Conservation (phyloP, 1,140 invertebrate species). For the Drosophila erecta region DNA sequence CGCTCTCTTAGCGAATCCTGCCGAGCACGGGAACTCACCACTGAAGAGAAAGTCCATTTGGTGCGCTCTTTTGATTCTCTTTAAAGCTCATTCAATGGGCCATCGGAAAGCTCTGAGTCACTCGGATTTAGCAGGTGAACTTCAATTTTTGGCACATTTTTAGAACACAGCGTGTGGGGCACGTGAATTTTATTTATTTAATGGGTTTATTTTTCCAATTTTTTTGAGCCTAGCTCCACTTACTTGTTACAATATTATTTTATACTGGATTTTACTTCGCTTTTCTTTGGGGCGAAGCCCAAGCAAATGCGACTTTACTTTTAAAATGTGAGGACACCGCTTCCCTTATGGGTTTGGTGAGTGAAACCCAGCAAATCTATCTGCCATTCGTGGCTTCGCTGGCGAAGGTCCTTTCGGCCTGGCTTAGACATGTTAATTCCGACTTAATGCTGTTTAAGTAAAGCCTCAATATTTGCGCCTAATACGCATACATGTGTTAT, state of each 20-base stretch:
- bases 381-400: background rate
- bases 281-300: background rate
- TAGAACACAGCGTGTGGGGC: slow-evolving; percentile 61
- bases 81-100: slow-evolving; percentile 42
- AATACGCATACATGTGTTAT: slow-evolving; percentile 81
- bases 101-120: slow-evolving; percentile 41
- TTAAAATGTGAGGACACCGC: slow-evolving; percentile 40
- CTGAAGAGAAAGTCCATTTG: slow-evolving; percentile 28
- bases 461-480: slow-evolving; percentile 81
- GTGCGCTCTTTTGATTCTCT: slow-evolving; percentile 7
- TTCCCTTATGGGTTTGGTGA: slow-evolving; percentile 58
- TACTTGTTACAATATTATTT: slow-evolving; percentile 2
- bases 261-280: background rate
- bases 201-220: slow-evolving; percentile 47
- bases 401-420: slow-evolving; percentile 1
- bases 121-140: slow-evolving; percentile 16
- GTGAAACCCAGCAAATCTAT: slow-evolving; percentile 38
- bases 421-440: slow-evolving; percentile 80
- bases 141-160: slow-evolving; percentile 62
- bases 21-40: slow-evolving; percentile 43
- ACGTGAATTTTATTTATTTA: slow-evolving; percentile 78
- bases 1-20: background rate
- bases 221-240: slow-evolving; percentile 16
- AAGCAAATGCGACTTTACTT: slow-evolving; percentile 29
- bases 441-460: slow-evolving; percentile 82